These are phyloP conservation scores for Silurus lanzhouensis DNA, from an alignment of 2,797 vertebrate genomes.

Conservation along the genomic window DNA sequence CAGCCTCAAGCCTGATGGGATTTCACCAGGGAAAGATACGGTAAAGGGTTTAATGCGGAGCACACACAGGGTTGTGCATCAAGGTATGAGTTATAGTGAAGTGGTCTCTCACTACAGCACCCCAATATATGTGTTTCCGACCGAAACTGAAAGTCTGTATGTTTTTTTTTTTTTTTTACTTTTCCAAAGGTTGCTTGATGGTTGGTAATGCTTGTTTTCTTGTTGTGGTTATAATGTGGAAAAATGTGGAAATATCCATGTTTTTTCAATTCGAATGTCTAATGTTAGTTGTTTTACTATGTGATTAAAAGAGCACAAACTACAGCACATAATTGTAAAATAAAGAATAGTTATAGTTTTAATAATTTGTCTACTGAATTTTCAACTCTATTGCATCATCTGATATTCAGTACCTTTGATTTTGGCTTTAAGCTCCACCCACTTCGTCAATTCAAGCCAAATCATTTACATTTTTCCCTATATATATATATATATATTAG, in stretches of 20 bases:
- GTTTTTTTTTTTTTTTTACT: neutral
- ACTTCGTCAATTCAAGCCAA: neutral
- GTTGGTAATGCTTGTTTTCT: neutral
- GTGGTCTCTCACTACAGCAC: neutral
- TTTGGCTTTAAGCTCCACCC: neutral
- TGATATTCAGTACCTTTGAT: neutral
- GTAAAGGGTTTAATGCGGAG: neutral
- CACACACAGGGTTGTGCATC: neutral
- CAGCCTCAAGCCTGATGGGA: conserved; percentile 54
- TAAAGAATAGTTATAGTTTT: neutral
- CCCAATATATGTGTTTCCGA: neutral
- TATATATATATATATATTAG: too few relatives aligned
- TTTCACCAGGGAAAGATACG: conserved; percentile 22
- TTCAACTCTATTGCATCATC: neutral
- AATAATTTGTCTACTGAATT: neutral
- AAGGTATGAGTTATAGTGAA: neutral
- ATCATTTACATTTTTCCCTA: neutral
- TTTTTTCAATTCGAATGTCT: neutral
- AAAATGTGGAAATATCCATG: neutral
- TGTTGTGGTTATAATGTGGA: neutral
- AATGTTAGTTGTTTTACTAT: neutral
- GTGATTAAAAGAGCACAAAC: neutral
- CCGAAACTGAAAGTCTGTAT: neutral
- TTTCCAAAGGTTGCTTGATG: neutral
- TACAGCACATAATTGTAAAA: neutral